These are phyloP conservation scores for Agelaius phoeniceus DNA, from an alignment of 2,113 vertebrate species.

Conservation along the genomic window DNA sequence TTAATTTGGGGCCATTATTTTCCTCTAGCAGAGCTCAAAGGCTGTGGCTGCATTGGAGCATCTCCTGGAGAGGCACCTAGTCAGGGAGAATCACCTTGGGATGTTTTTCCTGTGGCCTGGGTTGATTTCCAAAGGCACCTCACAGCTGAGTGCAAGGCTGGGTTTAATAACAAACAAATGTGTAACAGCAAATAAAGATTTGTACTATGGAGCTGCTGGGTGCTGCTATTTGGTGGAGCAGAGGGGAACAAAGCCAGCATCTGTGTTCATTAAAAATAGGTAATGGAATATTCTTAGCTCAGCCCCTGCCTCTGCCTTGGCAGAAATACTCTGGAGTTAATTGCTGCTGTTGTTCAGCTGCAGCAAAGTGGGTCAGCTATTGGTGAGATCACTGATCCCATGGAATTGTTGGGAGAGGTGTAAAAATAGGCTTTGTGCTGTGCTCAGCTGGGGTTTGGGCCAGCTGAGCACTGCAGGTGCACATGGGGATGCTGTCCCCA, in stretches of 20 bases:
- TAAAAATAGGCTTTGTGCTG: not conserved
- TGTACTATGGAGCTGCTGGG: not conserved
- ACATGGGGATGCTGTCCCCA: not conserved
- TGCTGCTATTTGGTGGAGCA: not conserved
- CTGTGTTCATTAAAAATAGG: not conserved
- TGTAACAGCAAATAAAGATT: not conserved
- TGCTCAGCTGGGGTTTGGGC: slow-evolving; percentile 11
- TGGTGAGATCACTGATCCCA: not conserved
- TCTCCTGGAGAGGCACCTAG: not conserved
- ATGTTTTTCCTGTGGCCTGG: not conserved
- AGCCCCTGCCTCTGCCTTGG: not conserved
- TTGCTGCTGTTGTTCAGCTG: slow-evolving; percentile 40
- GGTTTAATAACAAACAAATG: not conserved
- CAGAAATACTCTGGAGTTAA: slow-evolving; percentile 34
- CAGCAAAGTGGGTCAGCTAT: slow-evolving; percentile 28
- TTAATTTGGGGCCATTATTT: not conserved
- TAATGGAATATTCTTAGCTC: slow-evolving; percentile 7
- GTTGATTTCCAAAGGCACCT: not conserved
- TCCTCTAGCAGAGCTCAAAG: not conserved
- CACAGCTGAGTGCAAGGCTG: not conserved
- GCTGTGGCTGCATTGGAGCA: not conserved
- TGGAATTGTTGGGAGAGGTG: not conserved
- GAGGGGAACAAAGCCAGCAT: not conserved
- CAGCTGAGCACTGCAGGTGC: not conserved
- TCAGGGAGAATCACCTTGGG: not conserved